Percentiles rank a stretch among this genome's conserved stretches.
Conservation (phyloP, 2,888 invertebrate species). For the Calliopum simillimum region DNA sequence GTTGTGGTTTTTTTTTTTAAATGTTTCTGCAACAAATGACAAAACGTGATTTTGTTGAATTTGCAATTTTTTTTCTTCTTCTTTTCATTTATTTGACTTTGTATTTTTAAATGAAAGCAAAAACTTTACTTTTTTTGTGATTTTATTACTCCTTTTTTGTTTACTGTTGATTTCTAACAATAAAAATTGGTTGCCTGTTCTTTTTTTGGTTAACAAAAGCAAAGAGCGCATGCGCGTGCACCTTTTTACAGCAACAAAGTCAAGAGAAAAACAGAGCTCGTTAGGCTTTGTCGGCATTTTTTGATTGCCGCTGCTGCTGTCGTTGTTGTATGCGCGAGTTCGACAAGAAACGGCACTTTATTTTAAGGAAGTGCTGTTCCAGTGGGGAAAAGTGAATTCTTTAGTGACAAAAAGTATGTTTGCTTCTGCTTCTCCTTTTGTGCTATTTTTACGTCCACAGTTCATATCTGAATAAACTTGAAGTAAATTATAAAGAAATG, state of each 20-base stretch:
- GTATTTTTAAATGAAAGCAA: conserved; percentile 1
- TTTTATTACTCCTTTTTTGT: too few species aligned
- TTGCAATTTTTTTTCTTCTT: conserved; percentile 28
- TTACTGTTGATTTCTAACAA: too few species aligned
- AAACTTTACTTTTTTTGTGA: conserved; percentile 7
- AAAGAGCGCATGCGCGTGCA: not conserved
- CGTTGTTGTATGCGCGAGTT: too few species aligned
- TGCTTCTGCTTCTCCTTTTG: too few species aligned
- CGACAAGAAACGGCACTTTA: conserved; percentile 13
- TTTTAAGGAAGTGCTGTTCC: not conserved
- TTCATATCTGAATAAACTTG: too few species aligned
- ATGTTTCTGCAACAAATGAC: conserved; percentile 21
- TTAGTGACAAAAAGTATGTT: too few species aligned
- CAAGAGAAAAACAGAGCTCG: conserved; percentile 28
- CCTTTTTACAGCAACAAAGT: conserved; percentile 7
- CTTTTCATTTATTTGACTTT: conserved; percentile 8
- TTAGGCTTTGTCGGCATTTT: conserved; percentile 36
- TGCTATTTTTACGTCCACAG: too few species aligned
- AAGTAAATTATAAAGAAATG: too few species aligned
- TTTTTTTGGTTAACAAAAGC: not conserved
- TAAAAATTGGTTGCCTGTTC: too few species aligned
- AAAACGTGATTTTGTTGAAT: conserved; percentile 38
- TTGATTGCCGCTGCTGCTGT: conserved; percentile 1
- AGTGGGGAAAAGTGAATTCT: not conserved
- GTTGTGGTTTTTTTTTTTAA: conserved; percentile 36